These are phyloP conservation scores for Halesus radiatus DNA, from an alignment of 1,140 invertebrate genomes.

Conservation along the genomic window DNA sequence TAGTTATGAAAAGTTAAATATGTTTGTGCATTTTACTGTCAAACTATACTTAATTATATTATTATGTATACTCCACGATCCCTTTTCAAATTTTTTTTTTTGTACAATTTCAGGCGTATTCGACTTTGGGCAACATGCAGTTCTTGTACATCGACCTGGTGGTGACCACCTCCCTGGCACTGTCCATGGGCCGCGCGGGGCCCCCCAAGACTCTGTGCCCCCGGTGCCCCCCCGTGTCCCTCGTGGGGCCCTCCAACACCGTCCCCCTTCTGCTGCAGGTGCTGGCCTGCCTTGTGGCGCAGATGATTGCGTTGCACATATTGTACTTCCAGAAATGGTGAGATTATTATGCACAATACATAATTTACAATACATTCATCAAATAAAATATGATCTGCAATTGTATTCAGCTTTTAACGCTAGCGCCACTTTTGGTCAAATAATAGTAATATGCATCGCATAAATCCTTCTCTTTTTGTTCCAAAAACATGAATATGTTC, in stretches of 20 bases:
- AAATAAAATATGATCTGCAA: too few relatives aligned
- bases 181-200: constrained; percentile 81
- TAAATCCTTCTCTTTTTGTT: too few relatives aligned
- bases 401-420: too few relatives aligned
- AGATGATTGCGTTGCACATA: constrained; percentile 67
- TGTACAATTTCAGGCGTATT: constrained; percentile 67
- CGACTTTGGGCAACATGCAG: constrained; percentile 84
- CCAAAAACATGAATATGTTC: too few relatives aligned
- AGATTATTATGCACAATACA: constrained; percentile 39
- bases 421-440: too few relatives aligned
- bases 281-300: constrained; percentile 65
- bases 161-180: constrained; percentile 84
- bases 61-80: neutral
- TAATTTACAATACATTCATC: too few relatives aligned
- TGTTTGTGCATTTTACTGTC: too few relatives aligned
- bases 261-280: constrained; percentile 74
- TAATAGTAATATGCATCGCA: too few relatives aligned
- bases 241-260: constrained; percentile 72
- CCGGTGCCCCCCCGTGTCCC: constrained; percentile 73
- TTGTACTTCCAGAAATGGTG: constrained; percentile 70
- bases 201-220: constrained; percentile 74
- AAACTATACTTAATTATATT: too few relatives aligned
- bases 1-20: too few relatives aligned
- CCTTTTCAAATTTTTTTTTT: neutral
- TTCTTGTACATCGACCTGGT: constrained; percentile 90